Base-by-base conservation (phyloP, 2,797 vertebrate species). In the Enteromius anoplus region DNA sequence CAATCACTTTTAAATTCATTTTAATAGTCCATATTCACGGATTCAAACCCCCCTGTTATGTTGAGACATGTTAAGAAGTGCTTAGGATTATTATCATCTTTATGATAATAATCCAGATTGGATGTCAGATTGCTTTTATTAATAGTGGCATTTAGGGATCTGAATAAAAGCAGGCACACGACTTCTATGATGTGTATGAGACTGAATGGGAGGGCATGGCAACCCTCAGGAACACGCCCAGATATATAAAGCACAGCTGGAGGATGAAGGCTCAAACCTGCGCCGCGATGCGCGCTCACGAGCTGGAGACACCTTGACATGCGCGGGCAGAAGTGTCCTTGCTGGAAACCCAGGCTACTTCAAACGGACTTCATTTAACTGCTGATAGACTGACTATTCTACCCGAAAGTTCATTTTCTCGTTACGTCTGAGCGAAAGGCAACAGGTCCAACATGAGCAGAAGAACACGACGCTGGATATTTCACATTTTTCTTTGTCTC, bases 401-500 rank as follows among this genome's bases (percentile, higher is more conserved):
- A 26, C 10, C 3, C 26, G 21, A 45, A 45, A 55, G 15, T 32
- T 12, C 9, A 14, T 19, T 80, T 89, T 84, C 80, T 88, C 87
- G 85, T 89, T 51, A 86, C 90, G 88, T 85, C 75, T 91, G 91
- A 90, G 89, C 89, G 91, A 92, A 89, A 88, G 89, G 90, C 87
- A 88, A 90, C 89, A 90, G 88, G 91, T 88, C 93, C 95, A 97
- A 94, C 94, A 98, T 99, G 97, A 97, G 95, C 94, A 95, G 94
- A 94, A 98, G 96, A 95, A 96, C 96, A 87, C 94, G 96, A 93
- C 96, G 96, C 87, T 98, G 97, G 96, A 97, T 98, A 90, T 95
- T 97, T 94, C 96, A 96, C 93, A 96, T 97, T 94, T 94, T 98
- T 89, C 96, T 98, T 92, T 97, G 97, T 89, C 93, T 99, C 85